These are phyloP conservation scores for Meloidogyne chitwoodi DNA, from an alignment of 1,140 invertebrate species.

Conservation along the genomic window DNA sequence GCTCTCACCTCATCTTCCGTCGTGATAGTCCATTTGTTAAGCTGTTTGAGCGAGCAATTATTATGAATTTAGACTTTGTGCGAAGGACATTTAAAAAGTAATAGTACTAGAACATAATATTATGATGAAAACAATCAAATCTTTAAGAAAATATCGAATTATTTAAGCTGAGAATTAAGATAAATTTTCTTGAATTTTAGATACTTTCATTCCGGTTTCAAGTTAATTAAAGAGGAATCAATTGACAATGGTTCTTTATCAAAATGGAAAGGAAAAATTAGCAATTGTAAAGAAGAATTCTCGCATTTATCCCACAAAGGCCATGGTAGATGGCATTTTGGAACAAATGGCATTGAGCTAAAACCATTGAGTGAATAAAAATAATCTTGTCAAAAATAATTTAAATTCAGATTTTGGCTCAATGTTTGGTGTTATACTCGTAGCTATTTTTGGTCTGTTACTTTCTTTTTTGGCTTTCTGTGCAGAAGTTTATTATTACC, in stretches of 20 bases:
- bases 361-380: background rate
- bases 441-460: background rate
- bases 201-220: background rate
- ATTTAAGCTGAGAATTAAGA: no score
- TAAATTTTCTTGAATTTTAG: background rate
- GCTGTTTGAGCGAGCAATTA: constrained; percentile 33
- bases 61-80: constrained; percentile 42
- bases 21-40: constrained; percentile 16
- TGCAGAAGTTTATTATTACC: constrained; percentile 4
- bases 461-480: constrained; percentile 12
- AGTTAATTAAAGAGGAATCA: background rate
- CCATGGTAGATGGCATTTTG: background rate
- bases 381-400: background rate
- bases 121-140: background rate
- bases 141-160: background rate
- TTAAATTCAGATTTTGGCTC: constrained; percentile 1
- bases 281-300: background rate
- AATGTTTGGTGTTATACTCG: constrained; percentile 11
- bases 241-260: background rate
- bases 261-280: background rate
- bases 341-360: constrained; percentile 6
- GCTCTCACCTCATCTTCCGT: constrained; percentile 32
- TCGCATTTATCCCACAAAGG: background rate
- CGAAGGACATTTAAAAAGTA: constrained; percentile 41
- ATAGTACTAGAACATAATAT: background rate